These are phyloP conservation scores for Drosophila paranaensis DNA, from an alignment of 2,888 invertebrate species.

Conservation along the genomic window DNA sequence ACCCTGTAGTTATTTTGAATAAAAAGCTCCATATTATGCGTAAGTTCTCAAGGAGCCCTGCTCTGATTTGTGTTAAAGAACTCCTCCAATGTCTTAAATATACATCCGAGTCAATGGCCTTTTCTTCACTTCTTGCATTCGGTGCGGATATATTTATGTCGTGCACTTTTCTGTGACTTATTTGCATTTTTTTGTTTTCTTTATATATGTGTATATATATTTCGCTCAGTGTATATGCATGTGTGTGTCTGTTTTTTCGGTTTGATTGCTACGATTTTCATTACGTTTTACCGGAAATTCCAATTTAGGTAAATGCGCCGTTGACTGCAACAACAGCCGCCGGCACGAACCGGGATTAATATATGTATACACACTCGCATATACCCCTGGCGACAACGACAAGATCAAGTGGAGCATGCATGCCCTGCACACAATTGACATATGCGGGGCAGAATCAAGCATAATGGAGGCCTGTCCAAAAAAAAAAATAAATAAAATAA, in stretches of 20 bases:
- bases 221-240: slow-evolving; percentile 47
- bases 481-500: slow-evolving; percentile 16
- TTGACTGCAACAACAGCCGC: slow-evolving; percentile 64
- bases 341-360: slow-evolving; percentile 67
- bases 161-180: slow-evolving; percentile 2
- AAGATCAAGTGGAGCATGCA: slow-evolving; percentile 80
- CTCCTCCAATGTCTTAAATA: background rate
- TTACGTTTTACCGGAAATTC: slow-evolving; percentile 83
- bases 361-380: slow-evolving; percentile 11
- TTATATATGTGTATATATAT: slow-evolving; percentile 32
- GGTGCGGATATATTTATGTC: slow-evolving; percentile 20
- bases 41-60: background rate
- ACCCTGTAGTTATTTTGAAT: no score
- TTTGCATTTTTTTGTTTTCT: slow-evolving; percentile 21
- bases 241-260: slow-evolving; percentile 59
- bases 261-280: slow-evolving; percentile 76
- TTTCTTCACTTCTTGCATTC: background rate
- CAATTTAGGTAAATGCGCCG: slow-evolving; percentile 84
- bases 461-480: slow-evolving; percentile 40
- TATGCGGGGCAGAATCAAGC: slow-evolving; percentile 33
- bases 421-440: slow-evolving; percentile 63
- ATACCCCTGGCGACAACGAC: slow-evolving; percentile 72
- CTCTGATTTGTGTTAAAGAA: background rate
- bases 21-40: background rate
- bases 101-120: slow-evolving; percentile 8